Evolutionary conservation across 2,888 invertebrate species (phyloP).

Genomic region (Drosophila sordidula): DNA sequence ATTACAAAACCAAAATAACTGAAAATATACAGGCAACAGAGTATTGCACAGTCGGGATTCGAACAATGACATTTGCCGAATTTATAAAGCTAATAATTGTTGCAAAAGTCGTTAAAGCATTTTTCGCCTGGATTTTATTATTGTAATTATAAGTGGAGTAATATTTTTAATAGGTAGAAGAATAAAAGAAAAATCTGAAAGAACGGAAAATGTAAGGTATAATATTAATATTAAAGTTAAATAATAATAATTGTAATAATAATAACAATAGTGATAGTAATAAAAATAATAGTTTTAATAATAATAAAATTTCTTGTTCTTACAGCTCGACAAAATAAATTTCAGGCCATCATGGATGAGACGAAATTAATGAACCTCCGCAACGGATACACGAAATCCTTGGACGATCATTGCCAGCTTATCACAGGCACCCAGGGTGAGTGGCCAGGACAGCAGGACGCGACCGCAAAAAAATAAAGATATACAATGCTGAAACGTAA

Average conservation of each 20-base stretch:
- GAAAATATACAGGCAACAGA: too few species aligned
- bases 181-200: too few species aligned
- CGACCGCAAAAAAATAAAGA: conserved; percentile 5
- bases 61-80: too few species aligned
- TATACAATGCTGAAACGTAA: neutral
- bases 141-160: too few species aligned
- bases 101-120: too few species aligned
- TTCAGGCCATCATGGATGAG: conserved; percentile 57
- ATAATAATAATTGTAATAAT: neutral
- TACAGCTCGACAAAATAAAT: conserved; percentile 24
- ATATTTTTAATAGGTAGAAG: too few species aligned
- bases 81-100: too few species aligned
- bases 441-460: conserved; percentile 40
- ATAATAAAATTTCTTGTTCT: neutral
- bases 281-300: neutral
- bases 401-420: conserved; percentile 73
- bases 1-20: too few species aligned
- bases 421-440: conserved; percentile 67
- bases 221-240: too few species aligned
- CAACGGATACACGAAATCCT: conserved; percentile 64
- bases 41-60: too few species aligned
- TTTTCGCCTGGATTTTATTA: too few species aligned
- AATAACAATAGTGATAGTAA: neutral
- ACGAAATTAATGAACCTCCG: conserved; percentile 69
- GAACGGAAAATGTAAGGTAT: too few species aligned